A percentile compares a stretch with the other conserved stretches of the same genome.
phyloP scores from a whole-genome alignment of 2,888 invertebrate genomes.

The Monochamus alternatus region DNA sequence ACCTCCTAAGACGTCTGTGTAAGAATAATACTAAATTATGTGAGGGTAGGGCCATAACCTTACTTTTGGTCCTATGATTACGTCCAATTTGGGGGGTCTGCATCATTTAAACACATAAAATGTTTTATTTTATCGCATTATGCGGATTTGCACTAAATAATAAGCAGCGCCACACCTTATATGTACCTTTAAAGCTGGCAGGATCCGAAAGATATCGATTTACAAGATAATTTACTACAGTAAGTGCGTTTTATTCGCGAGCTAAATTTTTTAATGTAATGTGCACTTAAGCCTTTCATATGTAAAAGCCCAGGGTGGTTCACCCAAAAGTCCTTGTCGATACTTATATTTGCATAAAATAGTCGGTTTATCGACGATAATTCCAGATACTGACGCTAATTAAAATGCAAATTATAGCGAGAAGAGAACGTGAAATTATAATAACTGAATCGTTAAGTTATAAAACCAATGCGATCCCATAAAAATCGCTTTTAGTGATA shows the following conservation, averaged over 20 bases:
- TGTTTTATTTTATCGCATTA: background rate
- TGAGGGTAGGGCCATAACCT: no score
- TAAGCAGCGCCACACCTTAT: constrained; percentile 1
- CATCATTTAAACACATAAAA: background rate
- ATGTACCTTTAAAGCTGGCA: background rate
- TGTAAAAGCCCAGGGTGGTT: background rate
- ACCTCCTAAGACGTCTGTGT: no score
- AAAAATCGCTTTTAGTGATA: no score
- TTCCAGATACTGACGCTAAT: background rate
- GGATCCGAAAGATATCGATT: constrained; percentile 4
- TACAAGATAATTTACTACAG: constrained; percentile 1
- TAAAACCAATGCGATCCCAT: background rate
- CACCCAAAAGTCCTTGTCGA: constrained; percentile 3
- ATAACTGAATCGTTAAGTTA: no score
- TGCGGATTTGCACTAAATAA: background rate
- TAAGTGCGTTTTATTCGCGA: constrained; percentile 5
- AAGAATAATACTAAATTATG: no score
- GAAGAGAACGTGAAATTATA: background rate
- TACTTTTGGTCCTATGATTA: no score
- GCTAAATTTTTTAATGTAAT: constrained; percentile 4
- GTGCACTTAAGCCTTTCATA: background rate
- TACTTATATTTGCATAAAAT: background rate
- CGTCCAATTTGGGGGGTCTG: no score
- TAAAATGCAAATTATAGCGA: background rate
- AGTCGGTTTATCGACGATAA: background rate